A percentile compares a stretch with the other conserved stretches of the same genome.
Conservation (phyloP, 2,113 vertebrate species). For the Calyptomena viridis region DNA sequence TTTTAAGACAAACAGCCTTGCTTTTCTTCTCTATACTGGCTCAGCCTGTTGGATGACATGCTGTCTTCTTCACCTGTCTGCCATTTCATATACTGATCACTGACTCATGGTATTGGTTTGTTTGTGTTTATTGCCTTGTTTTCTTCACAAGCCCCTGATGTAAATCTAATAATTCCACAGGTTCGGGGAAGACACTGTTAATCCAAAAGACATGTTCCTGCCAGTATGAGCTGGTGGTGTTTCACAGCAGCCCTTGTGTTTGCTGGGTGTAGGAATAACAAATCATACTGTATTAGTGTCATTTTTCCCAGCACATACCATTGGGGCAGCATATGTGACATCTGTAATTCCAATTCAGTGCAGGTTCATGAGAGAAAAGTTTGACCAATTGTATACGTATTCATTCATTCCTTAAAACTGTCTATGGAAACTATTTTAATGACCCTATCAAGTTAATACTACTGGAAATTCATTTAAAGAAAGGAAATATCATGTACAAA, state of each 20-base stretch:
- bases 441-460: not conserved
- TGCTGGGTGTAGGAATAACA: not conserved
- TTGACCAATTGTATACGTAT: not conserved
- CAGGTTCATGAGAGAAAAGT: not conserved
- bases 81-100: not conserved
- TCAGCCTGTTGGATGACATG: not conserved
- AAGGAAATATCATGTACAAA: slow-evolving; percentile 10
- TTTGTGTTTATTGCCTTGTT: not conserved
- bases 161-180: not conserved
- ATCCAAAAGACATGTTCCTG: not conserved
- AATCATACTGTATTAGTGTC: not conserved
- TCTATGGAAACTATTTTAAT: not conserved
- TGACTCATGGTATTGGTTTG: not conserved
- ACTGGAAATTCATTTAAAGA: slow-evolving; percentile 12
- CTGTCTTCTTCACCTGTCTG: not conserved
- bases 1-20: not conserved
- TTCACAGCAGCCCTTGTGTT: not conserved
- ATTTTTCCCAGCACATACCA: not conserved
- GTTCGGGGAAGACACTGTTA: not conserved
- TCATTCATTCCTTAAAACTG: not conserved
- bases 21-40: not conserved
- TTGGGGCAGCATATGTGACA: not conserved
- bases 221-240: not conserved
- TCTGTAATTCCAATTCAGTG: not conserved
- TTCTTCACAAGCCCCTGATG: not conserved